Evolutionary conservation across 2,888 invertebrate species (phyloP).

Genomic region (Eledone cirrhosa): DNA sequence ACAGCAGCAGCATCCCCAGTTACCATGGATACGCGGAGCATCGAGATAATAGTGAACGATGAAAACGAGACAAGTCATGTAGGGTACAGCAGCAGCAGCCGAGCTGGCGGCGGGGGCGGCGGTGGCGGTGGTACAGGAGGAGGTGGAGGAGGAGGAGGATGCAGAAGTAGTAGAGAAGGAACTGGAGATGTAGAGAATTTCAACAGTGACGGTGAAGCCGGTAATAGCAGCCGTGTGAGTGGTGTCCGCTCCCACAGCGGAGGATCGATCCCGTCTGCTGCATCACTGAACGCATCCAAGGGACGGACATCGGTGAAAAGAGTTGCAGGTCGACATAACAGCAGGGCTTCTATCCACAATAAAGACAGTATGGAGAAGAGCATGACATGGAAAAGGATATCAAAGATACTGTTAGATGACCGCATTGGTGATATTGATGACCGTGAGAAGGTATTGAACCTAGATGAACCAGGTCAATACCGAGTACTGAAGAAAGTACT

Average conservation of each 20-base stretch:
- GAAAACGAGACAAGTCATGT: constrained; percentile 36
- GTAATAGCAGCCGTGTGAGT: no score
- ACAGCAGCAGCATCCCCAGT: constrained; percentile 36
- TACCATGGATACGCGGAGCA: constrained; percentile 49
- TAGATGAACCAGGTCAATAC: constrained; percentile 49
- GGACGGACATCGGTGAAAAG: background rate
- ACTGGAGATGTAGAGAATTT: background rate
- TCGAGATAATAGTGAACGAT: constrained; percentile 52
- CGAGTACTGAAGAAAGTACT: constrained; percentile 55
- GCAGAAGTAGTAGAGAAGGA: background rate
- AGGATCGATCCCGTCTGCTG: constrained; percentile 5
- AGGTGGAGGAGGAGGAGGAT: background rate
- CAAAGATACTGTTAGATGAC: constrained; percentile 51
- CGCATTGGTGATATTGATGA: constrained; percentile 51
- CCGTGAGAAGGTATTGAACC: constrained; percentile 43
- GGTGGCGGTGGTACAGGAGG: background rate
- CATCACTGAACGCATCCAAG: background rate
- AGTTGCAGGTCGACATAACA: no score
- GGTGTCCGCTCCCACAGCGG: background rate
- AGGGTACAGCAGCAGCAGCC: background rate
- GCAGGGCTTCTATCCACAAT: constrained; percentile 18
- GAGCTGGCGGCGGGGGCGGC: background rate
- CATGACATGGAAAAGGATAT: constrained; percentile 43
- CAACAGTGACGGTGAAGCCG: background rate
- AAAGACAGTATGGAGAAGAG: constrained; percentile 35